Base-by-base conservation (phyloP, 2,113 vertebrate genomes). In the Geococcyx californianus region DNA sequence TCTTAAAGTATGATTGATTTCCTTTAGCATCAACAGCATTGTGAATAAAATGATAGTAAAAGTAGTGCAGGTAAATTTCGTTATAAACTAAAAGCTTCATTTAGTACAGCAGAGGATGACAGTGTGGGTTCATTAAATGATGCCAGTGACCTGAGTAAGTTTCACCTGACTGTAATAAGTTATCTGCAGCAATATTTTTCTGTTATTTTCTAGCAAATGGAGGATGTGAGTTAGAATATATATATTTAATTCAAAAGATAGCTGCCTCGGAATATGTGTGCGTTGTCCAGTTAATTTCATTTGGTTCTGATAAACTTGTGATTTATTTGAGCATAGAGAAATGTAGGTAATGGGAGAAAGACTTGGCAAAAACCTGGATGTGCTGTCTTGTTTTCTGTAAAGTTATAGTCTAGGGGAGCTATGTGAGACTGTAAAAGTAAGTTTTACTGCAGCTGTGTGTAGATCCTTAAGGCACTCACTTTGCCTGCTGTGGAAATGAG, bases 1-100 rank as follows among this genome's bases (percentile, higher is more conserved):
- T 68, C 38, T 49, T 95, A 60, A 85, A 56, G 18, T 93, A 44
- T 21, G 40, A 62, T 56, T 87, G 29, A 74, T 91, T 91, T 95
- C 31, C 64, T 93, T 40, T 75, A n/a, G 70, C 89, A 40, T 54
- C 55, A 87, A 19, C 8, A 21, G 40, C 76, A 73, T 25, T 78
- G 2, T 55, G 38, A 74, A n/a, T 95, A 90, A 94, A 91, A 70
- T 89, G 36, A 29, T 74, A 78, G 40, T 26, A 77, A 89, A 79
- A n/a, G 20, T 51, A 75, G 23, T 63, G 28, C 11, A 63, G 16
- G 45, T 94, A 91, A 95, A 73, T 67, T 82, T 78, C 38, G 11
- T 89, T 91, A 54, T 82, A 84, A 96, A 58, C 34, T 69, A 84
- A 89, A 87, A 77, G 45, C 12, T 59, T 91, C 72, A 75, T 74